Evolutionary conservation across 2,888 invertebrate genomes (phyloP), one percentile per base, ranked within the genome.

Genomic region (Drosophila anomalata): DNA sequence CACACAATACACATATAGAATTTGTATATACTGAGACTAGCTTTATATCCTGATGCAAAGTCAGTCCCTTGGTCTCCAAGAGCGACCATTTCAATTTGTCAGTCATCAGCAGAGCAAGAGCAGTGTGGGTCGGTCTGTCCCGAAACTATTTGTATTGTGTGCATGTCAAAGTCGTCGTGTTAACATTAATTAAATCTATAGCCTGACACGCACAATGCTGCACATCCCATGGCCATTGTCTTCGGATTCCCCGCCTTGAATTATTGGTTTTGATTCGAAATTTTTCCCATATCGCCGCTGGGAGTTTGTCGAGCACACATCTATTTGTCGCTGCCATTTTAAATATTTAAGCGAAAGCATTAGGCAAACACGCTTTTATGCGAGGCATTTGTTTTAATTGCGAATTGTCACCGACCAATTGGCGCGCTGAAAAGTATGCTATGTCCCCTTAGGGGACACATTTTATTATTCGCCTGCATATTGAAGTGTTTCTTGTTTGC

Each of bases 141-240:
- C 46, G 65, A 46, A 69, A 69, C 67, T 77, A 73, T 77, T 77
- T 83, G 80, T 73, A 79, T 85, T 85, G 79, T 81, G 71, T 75
- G 87, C 81, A 69, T 83, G 87, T 81, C 83, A 87, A 77, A 84
- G 82, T 81, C 83, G 70, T 83, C 86, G 85, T 87, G 83, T 87
- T 87, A 87, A 84, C 87, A 87, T 84, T 84, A 87, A 87, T 84
- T 87, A 84, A 84, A 84, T 84, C 85, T 74, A 84, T 77, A 69
- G 78, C 63, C 66, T 76, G 65, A 62, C 72, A 76, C 70, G 73
- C 46, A 77, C 77, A 79, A 68, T 69, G 29, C 62, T 48, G 20
- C 50, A 20, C 52, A 46, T 31, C 39, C 53, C 60, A 17, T 14
- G 24, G 20, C 36, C 61, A 60, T 69, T 69, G 59, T 69, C 42